Base-by-base conservation (phyloP, 2,888 invertebrate species). In the Platynereis dumerilii region DNA sequence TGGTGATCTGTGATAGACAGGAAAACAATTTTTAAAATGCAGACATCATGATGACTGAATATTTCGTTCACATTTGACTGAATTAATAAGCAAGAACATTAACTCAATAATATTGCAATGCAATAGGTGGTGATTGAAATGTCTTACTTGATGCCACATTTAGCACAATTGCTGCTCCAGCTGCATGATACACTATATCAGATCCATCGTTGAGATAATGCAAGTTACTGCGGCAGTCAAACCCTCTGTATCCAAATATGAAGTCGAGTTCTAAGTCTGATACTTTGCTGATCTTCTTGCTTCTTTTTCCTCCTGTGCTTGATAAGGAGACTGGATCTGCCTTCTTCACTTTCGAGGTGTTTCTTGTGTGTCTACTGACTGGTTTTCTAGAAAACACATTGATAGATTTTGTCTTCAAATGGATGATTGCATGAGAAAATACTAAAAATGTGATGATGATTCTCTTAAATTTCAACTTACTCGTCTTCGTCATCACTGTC, bases 211-310 rank as follows among this genome's bases (percentile, higher is more conserved):
- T 81, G 17, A 84, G 72, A 70, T 81, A 84, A 69, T 79, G 80
- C n/a, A 73, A 69, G 80, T 85, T 73, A 76, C 79, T 74, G 15
- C 74, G 39, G 79, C 75, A 44, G 79, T 85, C 85, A 76, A 83
- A 84, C 0, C 84, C 85, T 29, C 84, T 74, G 73, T 83, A 85
- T 42, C 85, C 85, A 74, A 81, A 75, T 24, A 85, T 76, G 71
- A 78, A 77, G 22, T 83, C 81, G 58, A 85, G 68, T 65, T 80
- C 74, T 15, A 85, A 74, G 55, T 80, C 81, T 82, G 84, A 66
- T 57, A 81, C 78, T 53, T 68, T 58, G 65, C 73, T 74, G 34
- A 76, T 76, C 45, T 74, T 75, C 69, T 78, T 79, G 70, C 75
- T 79, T 58, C 77, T 77, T 59, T 77, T 78, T 3, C 76, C 75